phyloP scores from a whole-genome alignment of 2,113 vertebrate species.

The Silurus meridionalis region DNA sequence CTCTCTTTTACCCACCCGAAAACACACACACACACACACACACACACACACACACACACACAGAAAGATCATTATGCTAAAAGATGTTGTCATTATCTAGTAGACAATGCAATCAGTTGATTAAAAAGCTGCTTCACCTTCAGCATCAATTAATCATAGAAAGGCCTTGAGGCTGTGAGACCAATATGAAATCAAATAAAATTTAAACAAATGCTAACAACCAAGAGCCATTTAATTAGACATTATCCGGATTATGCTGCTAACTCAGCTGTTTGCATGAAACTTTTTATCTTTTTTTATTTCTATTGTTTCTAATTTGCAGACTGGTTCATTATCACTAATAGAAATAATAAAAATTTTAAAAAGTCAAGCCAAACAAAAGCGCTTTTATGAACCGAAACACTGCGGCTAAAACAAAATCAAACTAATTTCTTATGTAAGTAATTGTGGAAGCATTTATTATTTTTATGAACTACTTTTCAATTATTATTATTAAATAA shows the following conservation, averaged over 20 bases:
- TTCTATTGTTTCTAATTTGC: neutral
- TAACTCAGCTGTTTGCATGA: neutral
- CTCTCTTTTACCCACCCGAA: neutral
- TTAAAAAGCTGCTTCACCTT: slow-evolving; percentile 46
- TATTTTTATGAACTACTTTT: neutral
- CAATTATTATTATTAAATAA: too few species aligned
- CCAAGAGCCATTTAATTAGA: neutral
- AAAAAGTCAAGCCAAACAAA: neutral
- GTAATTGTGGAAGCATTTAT: neutral
- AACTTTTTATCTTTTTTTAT: neutral
- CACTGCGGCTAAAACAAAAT: neutral
- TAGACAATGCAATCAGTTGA: slow-evolving; percentile 54
- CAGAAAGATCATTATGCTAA: slow-evolving; percentile 42
- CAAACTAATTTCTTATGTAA: neutral
- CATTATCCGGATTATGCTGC: neutral
- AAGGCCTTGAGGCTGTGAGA: slow-evolving; percentile 21
- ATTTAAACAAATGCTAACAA: neutral
- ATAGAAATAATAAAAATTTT: neutral
- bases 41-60: neutral
- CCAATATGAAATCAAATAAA: slow-evolving; percentile 14
- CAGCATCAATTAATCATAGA: slow-evolving; percentile 38
- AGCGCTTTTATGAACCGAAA: neutral
- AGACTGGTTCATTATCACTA: neutral
- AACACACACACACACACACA: neutral
- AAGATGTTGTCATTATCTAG: slow-evolving; percentile 48